Base-by-base conservation (phyloP, 2,888 invertebrate species). In the Graphium colonna region DNA sequence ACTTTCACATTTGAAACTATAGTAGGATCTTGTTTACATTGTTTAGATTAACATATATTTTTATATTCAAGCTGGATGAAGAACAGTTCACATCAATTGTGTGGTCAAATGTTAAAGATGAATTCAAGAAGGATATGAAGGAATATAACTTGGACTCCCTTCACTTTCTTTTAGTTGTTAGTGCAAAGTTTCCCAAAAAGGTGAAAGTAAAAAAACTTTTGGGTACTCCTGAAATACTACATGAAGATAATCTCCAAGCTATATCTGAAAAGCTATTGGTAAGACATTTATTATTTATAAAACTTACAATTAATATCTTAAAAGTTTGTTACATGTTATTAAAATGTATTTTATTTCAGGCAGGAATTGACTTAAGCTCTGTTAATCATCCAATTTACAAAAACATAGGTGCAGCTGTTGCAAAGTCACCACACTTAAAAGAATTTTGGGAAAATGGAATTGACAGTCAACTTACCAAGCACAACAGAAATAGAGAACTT, bases 71-170 rank as follows among this genome's bases (percentile, higher is more conserved):
- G 91, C 60, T 92, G 26, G 77, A 91, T 60, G 82, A 89, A 62
- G 82, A 90, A 2, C 84, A 91, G 61, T 92, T 94, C 64, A 75
- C 84, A 52, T 67, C 79, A 43, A 77, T 86, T 16, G 66, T 94
- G 3, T 94, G 94, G 92, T 89, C 92, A 1, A 64, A 91, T 43
- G 68, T 95, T 38, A 90, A 92, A 65, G 76, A 82, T 51, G 92
- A 93, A 65, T 79, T 94, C 50, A 88, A 90, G 38, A 93, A 92
- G 64, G 90, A 92, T 7, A 91, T 93, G 80, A 75, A 88, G 10
- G 93, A 94, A 48, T 93, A 94, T 63, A 91, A 83, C 21, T 76
- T 95, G 15, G 94, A 95, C 71, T 91, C 92, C 1, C 77, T 95
- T 3, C 92, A 93, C 68, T 90, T 93, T 51, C 74, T 95, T 3